These are phyloP conservation scores for Origma solitaria DNA, from an alignment of 2,113 vertebrate species.

Conservation along the genomic window DNA sequence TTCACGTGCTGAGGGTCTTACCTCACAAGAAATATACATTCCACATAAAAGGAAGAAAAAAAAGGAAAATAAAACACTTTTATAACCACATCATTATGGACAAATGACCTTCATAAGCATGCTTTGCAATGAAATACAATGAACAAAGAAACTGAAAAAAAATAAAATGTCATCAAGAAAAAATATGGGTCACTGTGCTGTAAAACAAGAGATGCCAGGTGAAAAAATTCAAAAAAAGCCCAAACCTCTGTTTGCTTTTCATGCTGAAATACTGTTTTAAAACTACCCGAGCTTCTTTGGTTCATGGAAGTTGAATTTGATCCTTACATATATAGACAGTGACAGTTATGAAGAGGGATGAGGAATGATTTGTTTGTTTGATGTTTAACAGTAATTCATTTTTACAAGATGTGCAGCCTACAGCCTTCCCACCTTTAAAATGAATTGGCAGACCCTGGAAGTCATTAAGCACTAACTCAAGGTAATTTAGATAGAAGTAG, in stretches of 20 bases:
- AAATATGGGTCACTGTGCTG: background rate
- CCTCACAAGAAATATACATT: conserved; percentile 91
- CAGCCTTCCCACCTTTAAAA: background rate
- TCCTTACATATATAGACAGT: background rate
- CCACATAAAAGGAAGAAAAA: conserved; percentile 89
- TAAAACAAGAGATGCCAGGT: background rate
- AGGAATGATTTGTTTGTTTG: background rate
- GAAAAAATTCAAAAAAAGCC: background rate
- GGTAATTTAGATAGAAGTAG: background rate
- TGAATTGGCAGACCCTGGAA: background rate
- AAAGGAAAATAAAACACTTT: conserved; percentile 75
- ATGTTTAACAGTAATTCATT: background rate
- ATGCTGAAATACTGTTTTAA: background rate
- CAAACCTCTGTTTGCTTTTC: background rate
- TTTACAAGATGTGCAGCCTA: background rate
- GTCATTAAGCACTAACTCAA: background rate
- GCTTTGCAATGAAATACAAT: conserved; percentile 57
- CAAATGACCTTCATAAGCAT: conserved; percentile 67
- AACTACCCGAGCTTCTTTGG: background rate
- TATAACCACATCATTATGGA: conserved; percentile 71
- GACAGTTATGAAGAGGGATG: background rate
- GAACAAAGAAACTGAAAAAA: conserved; percentile 26
- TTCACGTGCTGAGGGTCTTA: conserved; percentile 83
- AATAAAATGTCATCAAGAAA: background rate
- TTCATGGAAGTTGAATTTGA: background rate